Base-by-base conservation (phyloP, 1,140 invertebrate genomes). In the Oncopodura yosiiana region DNA sequence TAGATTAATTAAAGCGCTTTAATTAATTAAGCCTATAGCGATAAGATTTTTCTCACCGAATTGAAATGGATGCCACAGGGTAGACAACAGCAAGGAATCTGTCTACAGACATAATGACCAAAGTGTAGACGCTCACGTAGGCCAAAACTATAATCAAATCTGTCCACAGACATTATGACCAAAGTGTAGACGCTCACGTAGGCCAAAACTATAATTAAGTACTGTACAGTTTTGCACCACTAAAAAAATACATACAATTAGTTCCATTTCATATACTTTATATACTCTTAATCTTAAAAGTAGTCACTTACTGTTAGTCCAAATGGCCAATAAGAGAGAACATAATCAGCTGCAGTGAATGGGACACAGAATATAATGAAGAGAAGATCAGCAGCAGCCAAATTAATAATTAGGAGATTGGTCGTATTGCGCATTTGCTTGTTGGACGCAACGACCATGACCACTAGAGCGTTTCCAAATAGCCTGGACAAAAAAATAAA, bases 291-390 rank as follows among this genome's bases (percentile, higher is more conserved):
- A 34, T 9, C 8, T 34, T n/a, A 34, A 8, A n/a, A n/a, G n/a
- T n/a, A 34, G n/a, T n/a, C n/a, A n/a, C n/a, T n/a, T n/a, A n/a
- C n/a, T n/a, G 44, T 48, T 63, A 84, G 80, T 9, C 91, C 90
- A 67, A 94, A 94, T 0, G 87, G 87, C 93, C 93, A 96, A 67
- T 79, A 79, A 0, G 82, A 79, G 62, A 89, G 71, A 0, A 87
- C 84, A 70, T 91, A 93, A 65, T 92, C 88, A 14, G 83, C 82
- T 1, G 87, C 88, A 3, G 89, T 94, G 67, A 91, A 92, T 0
- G 93, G 93, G 26, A 96, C 90, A 73, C 93, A 97, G 70, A 96
- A 92, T 39, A 93, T 80, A 34, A 96, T 89, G 70, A 97, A 96
- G 5, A 94, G 78, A 8, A 96, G 73, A 70, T 97, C 93, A 5